phyloP scores from a whole-genome alignment of 2,888 invertebrate species.

The Pollenia amentaria region DNA sequence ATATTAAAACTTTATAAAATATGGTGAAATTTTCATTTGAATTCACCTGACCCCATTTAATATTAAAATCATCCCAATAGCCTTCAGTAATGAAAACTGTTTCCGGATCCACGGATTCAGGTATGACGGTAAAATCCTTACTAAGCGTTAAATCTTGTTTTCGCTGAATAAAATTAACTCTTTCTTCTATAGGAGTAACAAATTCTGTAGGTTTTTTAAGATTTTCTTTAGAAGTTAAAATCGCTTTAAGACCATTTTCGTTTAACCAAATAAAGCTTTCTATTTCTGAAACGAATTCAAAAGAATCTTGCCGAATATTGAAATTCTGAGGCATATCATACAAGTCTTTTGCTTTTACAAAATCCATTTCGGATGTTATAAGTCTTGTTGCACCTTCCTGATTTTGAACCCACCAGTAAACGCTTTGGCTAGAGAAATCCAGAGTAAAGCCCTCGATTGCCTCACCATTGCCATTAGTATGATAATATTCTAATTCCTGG shows the following conservation, averaged over 20 bases:
- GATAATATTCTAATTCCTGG: slow-evolving; percentile 88
- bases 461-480: slow-evolving; percentile 91
- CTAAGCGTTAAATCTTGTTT: slow-evolving; percentile 49
- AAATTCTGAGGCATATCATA: slow-evolving; percentile 57
- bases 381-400: slow-evolving; percentile 73
- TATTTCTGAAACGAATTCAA: slow-evolving; percentile 84
- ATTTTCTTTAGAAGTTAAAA: slow-evolving; percentile 70
- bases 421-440: slow-evolving; percentile 90
- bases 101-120: slow-evolving; percentile 88
- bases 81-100: slow-evolving; percentile 89
- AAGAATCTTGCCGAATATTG: slow-evolving; percentile 73
- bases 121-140: slow-evolving; percentile 88
- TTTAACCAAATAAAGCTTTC: slow-evolving; percentile 93
- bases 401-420: slow-evolving; percentile 92
- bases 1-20: slow-evolving; percentile 87
- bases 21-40: slow-evolving; percentile 92
- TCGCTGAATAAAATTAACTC: slow-evolving; percentile 85
- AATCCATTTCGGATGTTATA: slow-evolving; percentile 73
- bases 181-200: slow-evolving; percentile 86
- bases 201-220: slow-evolving; percentile 29
- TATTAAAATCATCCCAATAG: slow-evolving; percentile 91
- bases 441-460: slow-evolving; percentile 94
- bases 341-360: slow-evolving; percentile 65
- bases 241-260: slow-evolving; percentile 85
- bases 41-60: slow-evolving; percentile 91